Conservation (phyloP, 2,797 vertebrate species). For the Oreochromis mossambicus region DNA sequence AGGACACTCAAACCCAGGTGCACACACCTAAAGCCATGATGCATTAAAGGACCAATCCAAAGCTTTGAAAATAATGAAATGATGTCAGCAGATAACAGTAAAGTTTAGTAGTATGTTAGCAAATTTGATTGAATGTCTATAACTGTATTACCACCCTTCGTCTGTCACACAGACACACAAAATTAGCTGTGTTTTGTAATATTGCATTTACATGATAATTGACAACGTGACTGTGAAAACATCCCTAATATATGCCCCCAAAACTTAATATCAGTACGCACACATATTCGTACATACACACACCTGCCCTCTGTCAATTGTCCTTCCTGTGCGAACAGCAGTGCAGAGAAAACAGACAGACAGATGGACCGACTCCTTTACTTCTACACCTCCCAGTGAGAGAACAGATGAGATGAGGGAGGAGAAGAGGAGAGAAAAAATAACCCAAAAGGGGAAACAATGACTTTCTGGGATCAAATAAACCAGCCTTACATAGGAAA, state of each 20-base stretch:
- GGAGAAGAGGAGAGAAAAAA: background rate
- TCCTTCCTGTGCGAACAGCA: conserved; percentile 76
- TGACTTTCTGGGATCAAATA: background rate
- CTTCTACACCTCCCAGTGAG: conserved; percentile 66
- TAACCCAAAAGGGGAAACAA: background rate
- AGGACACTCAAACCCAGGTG: background rate
- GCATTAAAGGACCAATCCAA: background rate
- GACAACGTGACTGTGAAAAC: background rate
- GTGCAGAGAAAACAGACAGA: conserved; percentile 59
- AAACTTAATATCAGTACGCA: background rate
- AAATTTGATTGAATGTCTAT: background rate
- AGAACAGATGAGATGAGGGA: conserved; percentile 69
- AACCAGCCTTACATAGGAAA: background rate
- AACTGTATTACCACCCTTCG: background rate
- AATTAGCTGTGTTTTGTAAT: background rate
- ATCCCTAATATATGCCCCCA: background rate
- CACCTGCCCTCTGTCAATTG: conserved; percentile 52
- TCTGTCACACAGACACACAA: background rate
- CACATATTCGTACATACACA: conserved; percentile 5
- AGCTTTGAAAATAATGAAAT: background rate
- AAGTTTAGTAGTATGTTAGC: background rate
- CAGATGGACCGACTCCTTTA: conserved; percentile 72
- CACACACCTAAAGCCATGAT: background rate
- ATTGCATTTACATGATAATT: background rate
- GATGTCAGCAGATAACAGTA: background rate